phyloP scores from a whole-genome alignment of 2,797 vertebrate genomes.

The Urosaurus nigricauda region DNA sequence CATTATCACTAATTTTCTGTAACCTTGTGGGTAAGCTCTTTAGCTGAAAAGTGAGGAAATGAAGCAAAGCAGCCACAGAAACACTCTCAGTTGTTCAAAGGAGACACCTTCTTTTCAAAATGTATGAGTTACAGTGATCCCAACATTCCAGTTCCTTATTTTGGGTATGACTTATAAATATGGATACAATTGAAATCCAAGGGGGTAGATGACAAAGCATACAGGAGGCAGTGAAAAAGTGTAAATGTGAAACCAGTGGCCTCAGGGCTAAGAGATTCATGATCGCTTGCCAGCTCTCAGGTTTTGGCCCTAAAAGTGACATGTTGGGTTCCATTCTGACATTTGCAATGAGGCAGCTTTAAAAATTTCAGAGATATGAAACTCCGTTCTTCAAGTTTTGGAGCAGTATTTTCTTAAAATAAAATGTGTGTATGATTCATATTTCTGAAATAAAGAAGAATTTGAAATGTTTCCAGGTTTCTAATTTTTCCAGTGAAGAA shows the following conservation, averaged over 20 bases:
- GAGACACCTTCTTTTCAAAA: not conserved
- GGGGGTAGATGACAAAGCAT: not conserved
- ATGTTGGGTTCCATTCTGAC: not conserved
- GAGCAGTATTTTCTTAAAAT: not conserved
- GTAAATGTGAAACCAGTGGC: not conserved
- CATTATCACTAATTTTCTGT: slow-evolving; percentile 65
- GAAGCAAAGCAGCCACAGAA: not conserved
- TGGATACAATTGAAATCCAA: too few relatives aligned
- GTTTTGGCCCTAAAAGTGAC: not conserved
- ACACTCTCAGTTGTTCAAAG: slow-evolving; percentile 46
- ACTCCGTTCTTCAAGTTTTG: not conserved
- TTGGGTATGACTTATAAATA: not conserved
- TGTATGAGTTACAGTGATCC: not conserved
- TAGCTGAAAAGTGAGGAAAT: slow-evolving; percentile 39
- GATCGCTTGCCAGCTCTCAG: not conserved
- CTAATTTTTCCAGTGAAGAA: not conserved
- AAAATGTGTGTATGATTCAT: too few relatives aligned
- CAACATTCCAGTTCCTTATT: not conserved
- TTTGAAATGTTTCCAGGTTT: not conserved
- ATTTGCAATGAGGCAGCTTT: not conserved
- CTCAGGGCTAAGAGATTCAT: not conserved
- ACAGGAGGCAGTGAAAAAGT: not conserved
- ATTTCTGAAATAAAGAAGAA: not conserved
- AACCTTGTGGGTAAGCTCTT: slow-evolving; percentile 68
- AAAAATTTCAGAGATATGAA: not conserved